phyloP scores from a whole-genome alignment of 2,888 invertebrate species.

The Drosophila demipolita region DNA sequence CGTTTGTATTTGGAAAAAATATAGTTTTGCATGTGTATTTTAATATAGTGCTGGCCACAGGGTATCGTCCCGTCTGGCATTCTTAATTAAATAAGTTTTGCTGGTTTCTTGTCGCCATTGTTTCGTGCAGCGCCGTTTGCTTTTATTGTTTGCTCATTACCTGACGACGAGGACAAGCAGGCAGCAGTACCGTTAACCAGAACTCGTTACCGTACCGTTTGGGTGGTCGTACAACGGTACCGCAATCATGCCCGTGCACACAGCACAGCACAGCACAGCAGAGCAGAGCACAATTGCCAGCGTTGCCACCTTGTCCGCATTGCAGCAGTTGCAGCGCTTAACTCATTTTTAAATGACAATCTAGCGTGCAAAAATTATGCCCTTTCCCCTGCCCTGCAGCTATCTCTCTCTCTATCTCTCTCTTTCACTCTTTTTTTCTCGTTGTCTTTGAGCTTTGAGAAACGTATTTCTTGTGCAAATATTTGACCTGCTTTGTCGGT shows the following conservation, averaged over 20 bases:
- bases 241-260: not conserved
- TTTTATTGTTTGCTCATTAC: conserved; percentile 80
- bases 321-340: conserved; percentile 76
- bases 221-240: conserved; percentile 2
- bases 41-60: not conserved
- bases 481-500: conserved; percentile 56
- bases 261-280: not conserved
- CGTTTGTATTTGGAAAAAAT: not conserved
- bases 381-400: not conserved
- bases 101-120: conserved; percentile 54
- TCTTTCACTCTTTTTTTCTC: no score
- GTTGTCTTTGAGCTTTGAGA: conserved; percentile 27
- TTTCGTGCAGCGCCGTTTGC: conserved; percentile 75
- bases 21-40: not conserved
- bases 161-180: conserved; percentile 56
- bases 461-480: conserved; percentile 40
- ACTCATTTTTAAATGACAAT: conserved; percentile 83
- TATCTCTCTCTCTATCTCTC: not conserved
- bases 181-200: conserved; percentile 23
- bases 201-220: conserved; percentile 1
- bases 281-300: conserved; percentile 1
- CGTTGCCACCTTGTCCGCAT: conserved; percentile 63
- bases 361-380: conserved; percentile 80
- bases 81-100: not conserved
- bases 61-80: not conserved